Conservation (phyloP, 2,888 invertebrate species). For the Uropetala carovei region DNA sequence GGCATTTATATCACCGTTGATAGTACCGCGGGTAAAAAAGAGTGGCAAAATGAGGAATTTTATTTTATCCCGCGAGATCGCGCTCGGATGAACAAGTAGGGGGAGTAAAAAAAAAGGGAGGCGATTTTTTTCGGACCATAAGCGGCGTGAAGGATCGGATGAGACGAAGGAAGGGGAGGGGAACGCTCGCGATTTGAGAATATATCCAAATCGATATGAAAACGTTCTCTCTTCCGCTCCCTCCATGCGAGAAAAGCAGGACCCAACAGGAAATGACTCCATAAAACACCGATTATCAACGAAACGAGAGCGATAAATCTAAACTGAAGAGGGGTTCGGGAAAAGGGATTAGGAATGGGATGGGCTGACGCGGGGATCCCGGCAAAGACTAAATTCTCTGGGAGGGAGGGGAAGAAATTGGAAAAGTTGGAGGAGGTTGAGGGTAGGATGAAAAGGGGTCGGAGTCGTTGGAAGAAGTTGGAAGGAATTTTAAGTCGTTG, state of each 20-base stretch:
- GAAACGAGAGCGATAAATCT: neutral
- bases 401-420: neutral
- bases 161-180: too few species aligned
- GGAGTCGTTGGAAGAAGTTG: neutral
- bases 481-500: neutral
- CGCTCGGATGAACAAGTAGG: neutral
- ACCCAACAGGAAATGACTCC: neutral
- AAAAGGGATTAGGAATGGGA: neutral
- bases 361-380: neutral
- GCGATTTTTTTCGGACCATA: neutral
- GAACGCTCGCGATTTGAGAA: neutral
- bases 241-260: neutral
- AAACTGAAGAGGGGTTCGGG: neutral
- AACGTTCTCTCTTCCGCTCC: neutral
- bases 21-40: neutral
- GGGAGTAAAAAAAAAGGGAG: neutral
- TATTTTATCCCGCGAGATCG: neutral
- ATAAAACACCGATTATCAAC: conserved; percentile 25
- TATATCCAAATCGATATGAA: neutral
- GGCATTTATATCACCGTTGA: conserved; percentile 6
- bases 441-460: too few species aligned
- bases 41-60: neutral
- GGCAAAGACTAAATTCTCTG: neutral
- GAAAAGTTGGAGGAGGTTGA: neutral
- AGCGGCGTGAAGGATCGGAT: neutral